phyloP scores from a whole-genome alignment of 2,113 vertebrate species.

The Aphyosemion australe region DNA sequence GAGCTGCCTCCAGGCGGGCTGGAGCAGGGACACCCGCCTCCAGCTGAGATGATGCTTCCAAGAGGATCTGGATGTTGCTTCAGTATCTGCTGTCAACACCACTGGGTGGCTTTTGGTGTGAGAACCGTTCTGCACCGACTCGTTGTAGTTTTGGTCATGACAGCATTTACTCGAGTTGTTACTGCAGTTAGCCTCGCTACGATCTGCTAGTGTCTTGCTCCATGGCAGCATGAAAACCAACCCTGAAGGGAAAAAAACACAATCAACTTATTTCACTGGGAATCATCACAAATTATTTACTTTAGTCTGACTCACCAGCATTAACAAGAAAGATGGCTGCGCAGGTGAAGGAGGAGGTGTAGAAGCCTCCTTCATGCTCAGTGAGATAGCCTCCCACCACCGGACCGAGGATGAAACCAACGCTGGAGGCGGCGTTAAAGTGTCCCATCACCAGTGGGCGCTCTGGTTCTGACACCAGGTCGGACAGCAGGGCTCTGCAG shows the following conservation, averaged over 20 bases:
- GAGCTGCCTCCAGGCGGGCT: conserved; percentile 77
- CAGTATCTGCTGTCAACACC: neutral
- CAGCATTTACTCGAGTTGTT: conserved; percentile 34
- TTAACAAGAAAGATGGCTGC: conserved; percentile 90
- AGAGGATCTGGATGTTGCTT: neutral
- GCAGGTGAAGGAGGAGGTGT: conserved; percentile 86
- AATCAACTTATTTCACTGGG: neutral
- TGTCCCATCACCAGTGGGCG: conserved; percentile 91
- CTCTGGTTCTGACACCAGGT: conserved; percentile 88
- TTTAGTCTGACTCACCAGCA: conserved; percentile 79
- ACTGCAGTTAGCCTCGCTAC: conserved; percentile 50
- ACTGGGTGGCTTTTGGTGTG: conserved; percentile 24
- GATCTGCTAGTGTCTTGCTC: conserved; percentile 62
- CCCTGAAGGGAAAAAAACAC: conserved; percentile 70
- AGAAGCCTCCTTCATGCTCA: conserved; percentile 90
- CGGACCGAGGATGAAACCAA: conserved; percentile 95
- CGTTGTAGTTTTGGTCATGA: conserved; percentile 38
- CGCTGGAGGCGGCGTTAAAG: conserved; percentile 89
- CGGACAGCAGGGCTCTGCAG: conserved; percentile 93
- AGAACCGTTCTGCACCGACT: conserved; percentile 56
- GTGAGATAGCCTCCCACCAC: conserved; percentile 91
- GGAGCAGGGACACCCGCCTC: conserved; percentile 50
- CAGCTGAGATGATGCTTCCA: conserved; percentile 17
- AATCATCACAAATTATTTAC: neutral
- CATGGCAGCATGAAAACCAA: conserved; percentile 90